Evolutionary conservation across 2,888 invertebrate genomes (phyloP).

Genomic region (Drosophila quinaria): DNA sequence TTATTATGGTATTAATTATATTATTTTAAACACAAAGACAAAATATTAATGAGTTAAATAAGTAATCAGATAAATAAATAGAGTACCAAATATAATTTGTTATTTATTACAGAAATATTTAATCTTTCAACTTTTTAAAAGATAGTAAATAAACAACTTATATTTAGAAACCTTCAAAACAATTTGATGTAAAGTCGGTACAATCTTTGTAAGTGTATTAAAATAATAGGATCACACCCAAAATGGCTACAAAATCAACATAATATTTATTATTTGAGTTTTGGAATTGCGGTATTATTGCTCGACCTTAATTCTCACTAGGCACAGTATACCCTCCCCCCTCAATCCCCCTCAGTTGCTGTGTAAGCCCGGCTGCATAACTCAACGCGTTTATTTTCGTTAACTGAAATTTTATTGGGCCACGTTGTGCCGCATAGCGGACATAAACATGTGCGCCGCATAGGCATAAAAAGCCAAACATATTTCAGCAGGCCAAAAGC

Average conservation of each 20-base stretch:
- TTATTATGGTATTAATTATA: not conserved
- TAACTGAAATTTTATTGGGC: conserved; percentile 75
- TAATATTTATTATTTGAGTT: conserved; percentile 48
- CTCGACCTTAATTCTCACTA: conserved; percentile 23
- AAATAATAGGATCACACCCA: not conserved
- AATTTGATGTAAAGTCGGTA: not conserved
- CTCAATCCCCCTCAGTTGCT: not conserved
- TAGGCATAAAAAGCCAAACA: conserved; percentile 54
- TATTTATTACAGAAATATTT: too few relatives aligned
- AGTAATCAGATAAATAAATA: not conserved
- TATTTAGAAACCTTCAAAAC: too few relatives aligned
- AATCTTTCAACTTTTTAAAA: too few relatives aligned
- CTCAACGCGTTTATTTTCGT: conserved; percentile 63
- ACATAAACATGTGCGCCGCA: conserved; percentile 60
- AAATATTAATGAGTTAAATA: not conserved
- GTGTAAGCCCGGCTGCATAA: conserved; percentile 33
- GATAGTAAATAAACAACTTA: too few relatives aligned
- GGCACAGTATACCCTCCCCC: not conserved
- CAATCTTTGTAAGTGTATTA: conserved; percentile 15
- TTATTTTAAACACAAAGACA: not conserved
- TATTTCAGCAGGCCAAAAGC: conserved; percentile 40
- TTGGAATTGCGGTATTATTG: conserved; percentile 18
- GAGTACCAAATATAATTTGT: not conserved
- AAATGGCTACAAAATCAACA: conserved; percentile 26
- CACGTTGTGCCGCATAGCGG: conserved; percentile 53